Base-by-base conservation (phyloP, 2,113 vertebrate genomes). In the Antechinus flavipes region DNA sequence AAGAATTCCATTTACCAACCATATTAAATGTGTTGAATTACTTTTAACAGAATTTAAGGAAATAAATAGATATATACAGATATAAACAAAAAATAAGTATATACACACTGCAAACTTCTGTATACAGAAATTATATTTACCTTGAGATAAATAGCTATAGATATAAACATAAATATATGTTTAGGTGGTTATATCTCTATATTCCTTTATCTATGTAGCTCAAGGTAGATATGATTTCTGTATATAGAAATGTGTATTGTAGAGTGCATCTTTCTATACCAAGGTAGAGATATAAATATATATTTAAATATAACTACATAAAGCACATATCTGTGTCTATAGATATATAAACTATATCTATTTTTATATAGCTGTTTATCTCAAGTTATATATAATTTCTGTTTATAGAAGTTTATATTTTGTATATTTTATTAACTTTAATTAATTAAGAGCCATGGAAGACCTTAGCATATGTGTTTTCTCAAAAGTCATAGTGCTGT, bases 381-480 rank as follows among this genome's bases (percentile, higher is more conserved):
- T 76, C 61, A 84, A 42, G n/a, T 7, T 23, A 42, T 7, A 22
- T 84, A 84, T 42, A 23, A 42, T 84, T 84, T 84, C 27, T 95
- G 84, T 97, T n/a, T 96, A 94, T 96, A 55, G 26, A 95, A 61
- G 89, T 97, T 93, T 91, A 76, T 91, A 91, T 56, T 22, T 30
- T 35, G 91, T 92, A 42, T 76, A n/a, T 96, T 96, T 89, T 91
- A 61, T 90, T 93, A 93, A 90, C 49, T 24, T n/a, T 95, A 25
- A 54, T 92, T 94, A 84, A 61, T 23, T 22, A 92, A 92, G 92
- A 54, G 30, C 26, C 53, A 27, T 46, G 68, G 7, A 84, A 84
- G 68, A 84, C 68, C 30, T 84, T 42, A 84, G 61, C 30, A n/a
- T n/a, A 76, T 4, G 19, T 76, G 4, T n/a, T 76, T n/a, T 76